phyloP scores from a whole-genome alignment of 1,140 invertebrate species.

The Alviniconcha marisindica region DNA sequence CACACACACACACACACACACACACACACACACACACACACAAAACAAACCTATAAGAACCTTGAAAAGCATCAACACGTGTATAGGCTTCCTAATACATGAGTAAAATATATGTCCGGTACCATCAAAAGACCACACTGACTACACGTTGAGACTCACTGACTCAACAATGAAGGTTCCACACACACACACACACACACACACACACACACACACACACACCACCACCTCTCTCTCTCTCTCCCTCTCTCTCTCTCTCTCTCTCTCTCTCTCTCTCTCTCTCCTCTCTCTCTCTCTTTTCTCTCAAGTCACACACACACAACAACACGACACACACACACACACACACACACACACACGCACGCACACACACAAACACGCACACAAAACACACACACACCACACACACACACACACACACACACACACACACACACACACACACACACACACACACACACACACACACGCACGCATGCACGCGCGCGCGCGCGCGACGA shows the following conservation, averaged over 20 bases:
- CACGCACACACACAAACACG: too few species aligned
- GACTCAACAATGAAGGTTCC: too few species aligned
- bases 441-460: neutral
- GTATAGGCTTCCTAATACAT: too few species aligned
- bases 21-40: too few species aligned
- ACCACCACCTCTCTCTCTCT: neutral
- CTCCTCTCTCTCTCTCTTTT: slow-evolving; percentile 9
- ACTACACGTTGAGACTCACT: too few species aligned
- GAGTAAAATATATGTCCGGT: too few species aligned
- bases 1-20: too few species aligned
- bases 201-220: neutral
- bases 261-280: slow-evolving; percentile 13
- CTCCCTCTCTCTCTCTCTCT: slow-evolving; percentile 13
- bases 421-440: neutral
- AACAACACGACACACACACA: neutral
- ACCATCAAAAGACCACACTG: too few species aligned
- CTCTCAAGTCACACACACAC: neutral
- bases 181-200: neutral
- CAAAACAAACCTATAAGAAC: too few species aligned
- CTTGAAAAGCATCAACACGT: too few species aligned
- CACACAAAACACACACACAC: too few species aligned
- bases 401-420: neutral
- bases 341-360: too few species aligned
- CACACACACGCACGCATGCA: neutral
- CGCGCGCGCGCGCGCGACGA: neutral